Conservation (phyloP, 2,797 vertebrate species). For the Macropodus opercularis region DNA sequence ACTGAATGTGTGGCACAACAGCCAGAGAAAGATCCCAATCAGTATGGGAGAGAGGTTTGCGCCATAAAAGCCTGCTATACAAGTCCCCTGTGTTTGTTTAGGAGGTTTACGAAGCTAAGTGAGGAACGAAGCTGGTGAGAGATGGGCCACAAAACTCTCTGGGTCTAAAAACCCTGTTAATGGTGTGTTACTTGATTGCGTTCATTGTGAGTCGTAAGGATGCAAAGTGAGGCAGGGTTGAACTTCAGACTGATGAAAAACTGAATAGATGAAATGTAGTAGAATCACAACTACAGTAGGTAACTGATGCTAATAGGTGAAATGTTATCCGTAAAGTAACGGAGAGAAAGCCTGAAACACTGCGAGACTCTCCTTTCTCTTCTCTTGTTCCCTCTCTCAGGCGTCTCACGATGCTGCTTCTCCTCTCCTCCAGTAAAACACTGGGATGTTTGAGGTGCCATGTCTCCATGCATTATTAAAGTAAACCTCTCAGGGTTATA, state of each 20-base stretch:
- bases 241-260: conserved; percentile 19
- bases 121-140: conserved; percentile 30
- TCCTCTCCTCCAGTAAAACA: conserved; percentile 61
- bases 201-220: conserved; percentile 22
- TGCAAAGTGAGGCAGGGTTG: conserved; percentile 21
- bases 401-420: conserved; percentile 42
- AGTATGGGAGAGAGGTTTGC: conserved; percentile 30
- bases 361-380: too few species aligned
- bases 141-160: conserved; percentile 20
- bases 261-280: conserved; percentile 7
- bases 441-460: conserved; percentile 74
- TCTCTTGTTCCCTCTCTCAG: too few species aligned
- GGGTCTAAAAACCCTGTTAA: conserved; percentile 32
- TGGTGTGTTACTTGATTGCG: conserved; percentile 28
- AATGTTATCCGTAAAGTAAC: conserved; percentile 41
- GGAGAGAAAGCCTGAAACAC: conserved; percentile 30
- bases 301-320: conserved; percentile 47
- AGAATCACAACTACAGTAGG: conserved; percentile 37
- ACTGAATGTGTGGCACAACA: conserved; percentile 31
- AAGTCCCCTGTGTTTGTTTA: conserved; percentile 49
- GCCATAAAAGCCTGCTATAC: conserved; percentile 18
- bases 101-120: conserved; percentile 45
- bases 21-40: conserved; percentile 8
- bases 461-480: conserved; percentile 78
- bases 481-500: conserved; percentile 71